Base-by-base conservation (phyloP, 1,140 invertebrate species). In the Orius insidiosus region DNA sequence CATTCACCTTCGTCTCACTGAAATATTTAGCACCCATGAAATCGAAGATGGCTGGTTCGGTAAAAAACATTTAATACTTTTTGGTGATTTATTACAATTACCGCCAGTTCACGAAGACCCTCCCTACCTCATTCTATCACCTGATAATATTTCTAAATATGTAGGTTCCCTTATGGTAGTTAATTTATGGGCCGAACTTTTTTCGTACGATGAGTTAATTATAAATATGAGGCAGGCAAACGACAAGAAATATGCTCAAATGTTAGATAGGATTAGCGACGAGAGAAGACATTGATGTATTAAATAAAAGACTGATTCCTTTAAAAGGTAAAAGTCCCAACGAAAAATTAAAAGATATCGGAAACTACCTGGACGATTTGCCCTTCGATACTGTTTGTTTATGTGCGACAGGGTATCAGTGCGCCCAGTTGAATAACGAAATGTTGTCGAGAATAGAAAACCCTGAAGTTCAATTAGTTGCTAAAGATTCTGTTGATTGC, bases 61-160 rank as follows among this genome's bases (percentile, higher is more conserved):
- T 7, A 24, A 19, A 30, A 49, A 47, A 24, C 36, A 49, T 45
- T 10, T 44, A 9, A 11, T 56, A 19, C n/a, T 58, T 8, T 54
- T 56, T 51, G 55, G 56, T 5, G 57, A 60, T 48, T 54, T 59
- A 38, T 46, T 59, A n/a, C 59, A 60, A 53, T 49, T 62, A 18
- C 58, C 56, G 10, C 55, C 58, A 9, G 55, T 61, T 10, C 46
- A 47, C 16, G 55, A 54, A 48, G 41, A 56, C 35, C 47, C 55
- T 7, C 18, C 52, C 9, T 58, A 55, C 47, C 32, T 56, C 43
- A 18, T 16, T 34, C 41, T 60, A 24, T 19, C 47, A 1, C 49
- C n/a, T 42, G n/a, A 43, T 15, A 33, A 54, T 42, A 18, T 53
- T 18, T 13, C 56, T 41, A 55, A 54, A 46, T 53, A 39, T 30